These are phyloP conservation scores for Carollia perspicillata DNA, from an alignment of 2,113 vertebrate species.

Conservation along the genomic window DNA sequence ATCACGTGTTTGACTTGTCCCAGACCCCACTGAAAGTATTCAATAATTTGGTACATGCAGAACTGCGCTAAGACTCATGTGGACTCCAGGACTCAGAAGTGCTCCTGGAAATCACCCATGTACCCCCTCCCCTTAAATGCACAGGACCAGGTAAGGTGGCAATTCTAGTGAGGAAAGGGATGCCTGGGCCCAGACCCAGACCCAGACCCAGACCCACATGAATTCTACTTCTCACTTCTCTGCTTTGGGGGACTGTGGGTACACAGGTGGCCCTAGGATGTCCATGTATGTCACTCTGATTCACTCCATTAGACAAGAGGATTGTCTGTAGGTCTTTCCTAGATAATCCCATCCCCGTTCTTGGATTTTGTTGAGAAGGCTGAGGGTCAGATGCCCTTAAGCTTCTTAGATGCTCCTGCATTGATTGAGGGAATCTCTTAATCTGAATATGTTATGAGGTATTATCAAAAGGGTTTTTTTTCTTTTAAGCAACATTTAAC, in stretches of 20 bases:
- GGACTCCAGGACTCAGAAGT: background rate
- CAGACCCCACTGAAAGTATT: background rate
- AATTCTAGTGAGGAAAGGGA: background rate
- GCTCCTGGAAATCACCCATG: background rate
- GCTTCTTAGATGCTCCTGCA: background rate
- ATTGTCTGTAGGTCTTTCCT: background rate
- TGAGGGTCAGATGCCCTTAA: background rate
- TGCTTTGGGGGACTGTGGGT: background rate
- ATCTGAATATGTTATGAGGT: background rate
- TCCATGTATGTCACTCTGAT: background rate
- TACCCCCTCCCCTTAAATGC: fast-evolving
- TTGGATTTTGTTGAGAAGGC: background rate
- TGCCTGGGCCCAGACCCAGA: too few relatives aligned
- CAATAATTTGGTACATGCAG: background rate
- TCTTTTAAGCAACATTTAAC: background rate
- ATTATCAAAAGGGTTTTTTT: background rate
- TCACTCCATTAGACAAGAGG: background rate
- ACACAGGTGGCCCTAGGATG: background rate
- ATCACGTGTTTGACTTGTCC: background rate
- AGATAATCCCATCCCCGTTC: background rate
- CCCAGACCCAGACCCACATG: background rate
- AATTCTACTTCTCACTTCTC: background rate
- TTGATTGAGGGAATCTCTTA: background rate
- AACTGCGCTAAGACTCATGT: background rate
- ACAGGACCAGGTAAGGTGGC: background rate